These are phyloP conservation scores for Mormyrops boulengeri DNA, from an alignment of 2,797 vertebrate species.

Conservation along the genomic window DNA sequence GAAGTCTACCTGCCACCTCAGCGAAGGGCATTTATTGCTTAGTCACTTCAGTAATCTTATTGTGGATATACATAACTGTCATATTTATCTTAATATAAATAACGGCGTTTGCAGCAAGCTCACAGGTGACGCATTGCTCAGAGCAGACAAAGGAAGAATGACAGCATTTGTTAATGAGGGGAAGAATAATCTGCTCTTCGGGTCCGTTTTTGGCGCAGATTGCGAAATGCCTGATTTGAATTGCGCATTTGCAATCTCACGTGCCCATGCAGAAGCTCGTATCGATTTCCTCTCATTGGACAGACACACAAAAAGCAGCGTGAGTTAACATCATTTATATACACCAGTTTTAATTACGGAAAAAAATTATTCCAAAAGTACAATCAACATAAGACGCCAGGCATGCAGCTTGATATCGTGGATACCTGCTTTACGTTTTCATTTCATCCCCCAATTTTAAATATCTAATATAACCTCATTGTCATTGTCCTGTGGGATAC, in stretches of 20 bases:
- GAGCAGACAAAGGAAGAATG: neutral
- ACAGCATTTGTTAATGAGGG: neutral
- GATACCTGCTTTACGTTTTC: conserved; percentile 3
- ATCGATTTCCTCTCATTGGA: neutral
- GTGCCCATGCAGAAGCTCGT: neutral
- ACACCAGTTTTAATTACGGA: conserved; percentile 17
- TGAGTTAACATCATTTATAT: neutral
- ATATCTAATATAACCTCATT: neutral
- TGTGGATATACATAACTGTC: neutral
- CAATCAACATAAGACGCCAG: conserved; percentile 6
- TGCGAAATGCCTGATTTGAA: neutral
- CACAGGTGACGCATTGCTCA: neutral
- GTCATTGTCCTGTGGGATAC: neutral
- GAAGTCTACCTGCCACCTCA: neutral
- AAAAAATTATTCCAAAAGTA: conserved; percentile 12
- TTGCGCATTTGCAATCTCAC: neutral
- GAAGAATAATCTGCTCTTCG: neutral
- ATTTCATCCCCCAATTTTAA: neutral
- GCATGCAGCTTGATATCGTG: neutral
- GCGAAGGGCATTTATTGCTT: neutral
- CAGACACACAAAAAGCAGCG: neutral
- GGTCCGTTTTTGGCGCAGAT: neutral
- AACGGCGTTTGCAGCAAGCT: neutral
- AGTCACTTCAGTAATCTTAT: neutral
- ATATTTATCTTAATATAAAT: neutral